phyloP scores from a whole-genome alignment of 2,797 vertebrate genomes.

The Cyprinodon diabolis region DNA sequence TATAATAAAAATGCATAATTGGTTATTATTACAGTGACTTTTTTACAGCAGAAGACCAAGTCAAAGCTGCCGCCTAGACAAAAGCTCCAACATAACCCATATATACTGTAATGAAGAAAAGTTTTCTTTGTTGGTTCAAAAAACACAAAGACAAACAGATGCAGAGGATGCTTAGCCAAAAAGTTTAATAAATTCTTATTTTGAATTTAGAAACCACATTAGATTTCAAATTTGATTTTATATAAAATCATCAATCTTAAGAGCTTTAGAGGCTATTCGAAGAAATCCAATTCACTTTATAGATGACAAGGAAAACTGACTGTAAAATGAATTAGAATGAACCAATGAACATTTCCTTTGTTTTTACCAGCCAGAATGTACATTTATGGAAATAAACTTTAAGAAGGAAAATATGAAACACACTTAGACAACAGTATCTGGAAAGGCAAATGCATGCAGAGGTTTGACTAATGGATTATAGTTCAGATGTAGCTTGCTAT shows the following conservation, averaged over 20 bases:
- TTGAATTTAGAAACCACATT: constrained; percentile 19
- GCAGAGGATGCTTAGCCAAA: constrained; percentile 34
- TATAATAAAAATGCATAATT: too few relatives aligned
- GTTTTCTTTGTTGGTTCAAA: neutral
- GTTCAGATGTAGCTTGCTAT: neutral
- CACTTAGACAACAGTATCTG: constrained; percentile 19
- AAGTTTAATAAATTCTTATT: constrained; percentile 52
- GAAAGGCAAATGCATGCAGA: constrained; percentile 27
- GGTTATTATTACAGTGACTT: too few relatives aligned
- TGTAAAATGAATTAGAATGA: neutral
- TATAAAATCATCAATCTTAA: neutral
- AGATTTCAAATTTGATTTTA: neutral
- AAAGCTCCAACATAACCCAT: neutral
- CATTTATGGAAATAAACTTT: neutral
- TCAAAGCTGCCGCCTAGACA: neutral
- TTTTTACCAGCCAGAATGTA: neutral
- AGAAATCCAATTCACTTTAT: too few relatives aligned
- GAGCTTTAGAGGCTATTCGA: constrained; percentile 1
- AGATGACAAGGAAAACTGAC: too few relatives aligned
- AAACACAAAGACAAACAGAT: neutral
- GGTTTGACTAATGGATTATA: neutral
- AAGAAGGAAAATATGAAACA: neutral
- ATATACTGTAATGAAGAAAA: neutral
- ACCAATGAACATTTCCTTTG: neutral
- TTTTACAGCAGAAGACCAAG: too few relatives aligned